Percentiles rank a stretch among this genome's conserved stretches.
Evolutionary conservation across 2,113 vertebrate species (phyloP).

Genomic region (Atherinomorus stipes): DNA sequence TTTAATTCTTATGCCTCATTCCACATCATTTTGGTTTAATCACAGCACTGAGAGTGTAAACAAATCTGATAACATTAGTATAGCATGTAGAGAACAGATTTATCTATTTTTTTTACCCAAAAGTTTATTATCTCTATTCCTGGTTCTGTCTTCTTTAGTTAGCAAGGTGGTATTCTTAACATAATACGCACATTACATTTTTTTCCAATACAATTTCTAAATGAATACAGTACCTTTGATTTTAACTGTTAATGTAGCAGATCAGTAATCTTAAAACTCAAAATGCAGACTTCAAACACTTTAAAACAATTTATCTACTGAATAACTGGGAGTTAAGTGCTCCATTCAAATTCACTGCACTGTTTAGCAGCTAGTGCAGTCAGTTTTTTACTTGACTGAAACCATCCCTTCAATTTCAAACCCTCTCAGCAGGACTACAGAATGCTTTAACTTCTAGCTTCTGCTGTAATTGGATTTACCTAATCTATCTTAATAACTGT

Average conservation of each 20-base stretch:
- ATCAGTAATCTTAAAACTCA: background rate
- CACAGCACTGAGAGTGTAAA: background rate
- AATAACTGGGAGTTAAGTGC: background rate
- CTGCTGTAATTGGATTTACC: slow-evolving; percentile 38
- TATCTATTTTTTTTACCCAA: too few species aligned
- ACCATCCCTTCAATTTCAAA: slow-evolving; percentile 9
- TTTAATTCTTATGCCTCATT: background rate
- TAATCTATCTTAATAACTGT: slow-evolving; percentile 9
- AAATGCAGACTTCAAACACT: background rate
- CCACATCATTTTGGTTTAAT: background rate
- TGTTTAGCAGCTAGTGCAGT: too few species aligned
- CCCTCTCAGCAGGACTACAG: slow-evolving; percentile 7
- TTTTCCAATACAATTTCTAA: background rate
- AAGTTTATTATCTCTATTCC: background rate
- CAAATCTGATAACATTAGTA: background rate
- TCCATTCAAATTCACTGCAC: slow-evolving; percentile 1
- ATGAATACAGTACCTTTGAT: background rate
- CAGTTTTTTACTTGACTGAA: background rate
- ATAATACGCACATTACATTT: background rate
- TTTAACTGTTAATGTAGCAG: background rate
- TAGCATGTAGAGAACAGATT: background rate
- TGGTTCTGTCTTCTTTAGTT: background rate
- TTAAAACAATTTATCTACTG: background rate
- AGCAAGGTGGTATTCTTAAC: background rate
- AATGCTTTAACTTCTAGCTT: slow-evolving; percentile 48